Base-by-base conservation (phyloP, 2,113 vertebrate species). In the Tyto alba region DNA sequence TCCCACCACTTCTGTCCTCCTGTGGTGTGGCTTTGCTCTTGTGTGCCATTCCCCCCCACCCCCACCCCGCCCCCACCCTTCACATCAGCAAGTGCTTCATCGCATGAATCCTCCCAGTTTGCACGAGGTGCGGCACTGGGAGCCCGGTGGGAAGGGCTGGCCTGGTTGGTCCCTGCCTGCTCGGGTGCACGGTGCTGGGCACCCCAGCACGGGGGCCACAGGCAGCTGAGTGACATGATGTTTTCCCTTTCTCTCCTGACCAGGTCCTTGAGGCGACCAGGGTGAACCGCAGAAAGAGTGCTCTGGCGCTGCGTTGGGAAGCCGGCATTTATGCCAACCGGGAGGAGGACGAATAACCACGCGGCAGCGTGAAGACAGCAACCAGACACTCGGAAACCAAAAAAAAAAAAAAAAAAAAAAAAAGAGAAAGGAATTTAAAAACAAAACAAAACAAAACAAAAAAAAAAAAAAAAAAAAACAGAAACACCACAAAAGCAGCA, bases 231-330 rank as follows among this genome's bases (percentile, higher is more conserved):
- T 94, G 68, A 97, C 12, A 3, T 29, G 43, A 30, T 88, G 53
- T 66, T 95, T 66, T 95, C 79, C 55, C 63, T 74, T 89, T 96
- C 47, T 97, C 17, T 86, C 13, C 81, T 75, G 80, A 72, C 60
- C 97, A 99, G 99, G 99, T 99, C 92, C 98, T 99, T 9, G 99
- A 99, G 96, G 99, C 99, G 2, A 99, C 99, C 11, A 98, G 99
- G 34, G 99, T 99, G 71, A 99, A 99, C 81, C 98, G 99, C 93
- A 98, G 99, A 75, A 99, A 99, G 98, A 99, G 99, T 15, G 98
- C 99, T 30, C 98, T 99, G 98, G 99, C 99, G 0, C 92, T 99
- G 84, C 99, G 98, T 72, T 99, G 99, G 99, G 99, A 99, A 92
- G 99, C 99, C 0, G 99, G 99, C 30, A 99, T 99, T 91, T 99